phyloP scores from a whole-genome alignment of 2,113 vertebrate genomes.

The Boleophthalmus pectinirostris region DNA sequence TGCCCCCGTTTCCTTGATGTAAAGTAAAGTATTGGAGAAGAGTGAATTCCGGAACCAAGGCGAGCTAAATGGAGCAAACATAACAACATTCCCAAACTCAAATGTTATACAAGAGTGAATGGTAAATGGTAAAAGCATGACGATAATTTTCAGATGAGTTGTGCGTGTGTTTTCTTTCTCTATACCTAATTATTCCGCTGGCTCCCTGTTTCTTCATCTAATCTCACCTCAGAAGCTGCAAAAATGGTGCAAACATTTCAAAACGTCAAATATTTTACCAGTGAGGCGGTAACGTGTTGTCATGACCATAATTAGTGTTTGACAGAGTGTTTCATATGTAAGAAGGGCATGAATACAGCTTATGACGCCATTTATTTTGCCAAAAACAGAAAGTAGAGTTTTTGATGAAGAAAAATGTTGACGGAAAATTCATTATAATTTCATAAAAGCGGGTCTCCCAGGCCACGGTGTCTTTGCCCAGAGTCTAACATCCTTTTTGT shows the following conservation, averaged over 20 bases:
- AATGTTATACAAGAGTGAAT: too few species aligned
- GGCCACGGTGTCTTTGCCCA: conserved; percentile 4
- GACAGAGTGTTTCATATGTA: conserved; percentile 12
- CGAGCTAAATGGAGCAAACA: neutral
- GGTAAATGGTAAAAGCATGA: neutral
- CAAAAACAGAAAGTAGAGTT: conserved; percentile 1
- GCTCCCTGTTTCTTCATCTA: neutral
- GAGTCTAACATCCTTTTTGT: conserved; percentile 31
- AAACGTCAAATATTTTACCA: neutral
- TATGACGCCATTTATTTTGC: neutral
- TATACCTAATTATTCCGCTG: neutral
- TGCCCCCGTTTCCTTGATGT: too few species aligned
- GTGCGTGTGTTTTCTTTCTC: too few species aligned
- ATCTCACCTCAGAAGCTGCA: conserved; percentile 14
- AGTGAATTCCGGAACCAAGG: too few species aligned
- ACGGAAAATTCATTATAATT: conserved; percentile 35
- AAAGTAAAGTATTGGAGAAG: too few species aligned
- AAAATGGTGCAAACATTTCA: neutral
- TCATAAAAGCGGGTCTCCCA: conserved; percentile 34
- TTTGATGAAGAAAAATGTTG: conserved; percentile 13
- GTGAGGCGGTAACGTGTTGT: neutral
- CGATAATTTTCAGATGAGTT: neutral
- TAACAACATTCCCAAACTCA: neutral
- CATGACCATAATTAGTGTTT: neutral
- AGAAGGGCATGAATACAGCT: neutral